Evolutionary conservation across 2,113 vertebrate species (phyloP).

Genomic region (Grus americana): DNA sequence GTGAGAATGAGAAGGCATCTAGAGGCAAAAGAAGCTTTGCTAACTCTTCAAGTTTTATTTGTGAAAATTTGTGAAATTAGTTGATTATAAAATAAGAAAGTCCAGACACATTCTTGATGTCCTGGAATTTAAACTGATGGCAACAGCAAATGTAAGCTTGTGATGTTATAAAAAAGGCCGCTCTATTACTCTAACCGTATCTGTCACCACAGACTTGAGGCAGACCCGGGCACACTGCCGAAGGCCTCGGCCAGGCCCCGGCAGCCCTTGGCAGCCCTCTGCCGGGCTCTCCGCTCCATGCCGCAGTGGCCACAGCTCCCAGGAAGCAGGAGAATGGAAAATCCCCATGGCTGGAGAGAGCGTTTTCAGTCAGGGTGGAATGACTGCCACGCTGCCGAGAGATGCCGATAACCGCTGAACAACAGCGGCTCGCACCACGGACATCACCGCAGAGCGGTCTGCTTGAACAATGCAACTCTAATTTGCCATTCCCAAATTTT

Average conservation of each 20-base stretch:
- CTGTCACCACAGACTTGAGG: not conserved
- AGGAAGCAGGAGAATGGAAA: not conserved
- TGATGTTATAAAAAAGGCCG: rapidly evolving
- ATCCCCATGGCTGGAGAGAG: not conserved
- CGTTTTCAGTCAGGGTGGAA: rapidly evolving
- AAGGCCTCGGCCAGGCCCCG: too few relatives aligned
- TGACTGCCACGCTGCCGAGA: rapidly evolving
- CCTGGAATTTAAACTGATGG: not conserved
- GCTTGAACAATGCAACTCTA: rapidly evolving
- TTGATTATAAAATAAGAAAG: not conserved
- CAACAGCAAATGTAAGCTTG: not conserved
- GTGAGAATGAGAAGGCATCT: not conserved
- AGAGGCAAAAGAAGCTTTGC: not conserved
- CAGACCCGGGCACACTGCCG: not conserved
- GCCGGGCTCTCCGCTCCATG: not conserved
- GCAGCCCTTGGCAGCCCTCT: conserved; percentile 1
- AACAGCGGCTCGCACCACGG: too few relatives aligned
- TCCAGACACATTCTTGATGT: not conserved
- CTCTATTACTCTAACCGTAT: not conserved
- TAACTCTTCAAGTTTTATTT: not conserved
- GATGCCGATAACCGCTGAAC: rapidly evolving
- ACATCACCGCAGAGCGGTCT: rapidly evolving
- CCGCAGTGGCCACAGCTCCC: not conserved
- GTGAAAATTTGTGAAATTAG: not conserved
- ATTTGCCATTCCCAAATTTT: not conserved